Percentiles rank a stretch among this genome's conserved stretches.
These are phyloP conservation scores for Sphaerophoria rueppellii DNA, from an alignment of 2,888 invertebrate genomes.

Conservation along the genomic window DNA sequence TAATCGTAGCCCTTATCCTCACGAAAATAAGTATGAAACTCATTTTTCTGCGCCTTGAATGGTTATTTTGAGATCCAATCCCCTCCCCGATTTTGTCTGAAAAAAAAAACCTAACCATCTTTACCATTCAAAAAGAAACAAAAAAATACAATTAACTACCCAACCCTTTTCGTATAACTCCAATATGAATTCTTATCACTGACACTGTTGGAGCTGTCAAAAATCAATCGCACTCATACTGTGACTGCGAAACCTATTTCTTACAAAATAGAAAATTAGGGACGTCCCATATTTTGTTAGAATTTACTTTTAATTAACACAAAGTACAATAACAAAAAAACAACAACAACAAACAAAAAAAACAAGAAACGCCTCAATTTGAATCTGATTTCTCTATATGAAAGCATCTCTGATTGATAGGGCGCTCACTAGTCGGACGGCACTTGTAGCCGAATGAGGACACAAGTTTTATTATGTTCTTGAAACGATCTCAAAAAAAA, in stretches of 20 bases:
- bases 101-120: neutral
- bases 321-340: neutral
- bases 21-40: no score
- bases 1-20: no score
- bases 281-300: conserved; percentile 34
- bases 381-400: conserved; percentile 17
- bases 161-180: neutral
- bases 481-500: conserved; percentile 36
- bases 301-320: neutral
- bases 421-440: conserved; percentile 59
- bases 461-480: conserved; percentile 46
- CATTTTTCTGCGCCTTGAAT: no score
- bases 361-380: conserved; percentile 33
- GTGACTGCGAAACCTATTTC: neutral
- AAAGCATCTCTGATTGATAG: conserved; percentile 54
- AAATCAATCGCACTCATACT: conserved; percentile 22
- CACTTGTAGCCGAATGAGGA: conserved; percentile 69
- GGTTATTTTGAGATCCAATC: no score
- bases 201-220: conserved; percentile 8
- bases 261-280: conserved; percentile 10
- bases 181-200: conserved; percentile 38
- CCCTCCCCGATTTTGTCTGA: no score
- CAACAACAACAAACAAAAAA: neutral
- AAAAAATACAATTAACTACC: neutral
- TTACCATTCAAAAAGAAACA: neutral